Percentiles rank a stretch among this genome's conserved stretches.
These are phyloP conservation scores for Macrosteles quadrilineatus DNA, from an alignment of 1,140 invertebrate species.

Conservation along the genomic window DNA sequence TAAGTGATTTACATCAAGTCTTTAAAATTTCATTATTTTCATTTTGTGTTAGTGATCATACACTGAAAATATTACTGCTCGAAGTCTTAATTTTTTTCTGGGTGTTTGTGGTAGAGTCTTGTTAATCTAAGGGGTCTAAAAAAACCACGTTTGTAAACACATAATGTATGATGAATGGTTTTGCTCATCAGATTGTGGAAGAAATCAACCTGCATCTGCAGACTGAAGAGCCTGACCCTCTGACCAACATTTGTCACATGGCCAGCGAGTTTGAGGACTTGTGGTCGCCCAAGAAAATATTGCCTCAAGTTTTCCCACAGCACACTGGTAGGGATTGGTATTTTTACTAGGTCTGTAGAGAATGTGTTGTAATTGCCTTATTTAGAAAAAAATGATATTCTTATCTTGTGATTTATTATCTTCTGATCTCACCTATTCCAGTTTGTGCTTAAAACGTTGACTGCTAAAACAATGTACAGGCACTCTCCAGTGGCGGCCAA, in stretches of 20 bases:
- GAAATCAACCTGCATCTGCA: slow-evolving; percentile 46
- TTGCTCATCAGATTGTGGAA: slow-evolving; percentile 48
- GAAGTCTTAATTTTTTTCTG: not conserved
- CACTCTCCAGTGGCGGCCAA: too few species aligned
- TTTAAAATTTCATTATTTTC: not conserved
- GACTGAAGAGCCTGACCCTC: slow-evolving; percentile 44
- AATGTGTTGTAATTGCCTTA: not conserved
- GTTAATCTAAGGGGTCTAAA: not conserved
- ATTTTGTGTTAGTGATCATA: not conserved
- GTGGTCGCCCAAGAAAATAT: slow-evolving; percentile 71
- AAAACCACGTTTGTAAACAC: too few species aligned
- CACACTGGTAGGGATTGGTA: slow-evolving; percentile 47
- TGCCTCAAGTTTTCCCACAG: slow-evolving; percentile 49
- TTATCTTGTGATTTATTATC: too few species aligned
- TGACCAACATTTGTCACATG: slow-evolving; percentile 41
- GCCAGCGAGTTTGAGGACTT: slow-evolving; percentile 59
- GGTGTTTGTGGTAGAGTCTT: not conserved
- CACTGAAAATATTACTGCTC: not conserved
- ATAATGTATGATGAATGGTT: too few species aligned
- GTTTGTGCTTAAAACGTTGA: too few species aligned
- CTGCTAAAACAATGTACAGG: too few species aligned
- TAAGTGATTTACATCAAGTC: slow-evolving; percentile 48
- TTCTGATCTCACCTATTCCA: too few species aligned
- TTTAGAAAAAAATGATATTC: not conserved
- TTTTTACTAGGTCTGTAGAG: not conserved